These are phyloP conservation scores for Oceanodroma leucorhoa DNA, from an alignment of 2,797 vertebrate genomes.

Conservation along the genomic window DNA sequence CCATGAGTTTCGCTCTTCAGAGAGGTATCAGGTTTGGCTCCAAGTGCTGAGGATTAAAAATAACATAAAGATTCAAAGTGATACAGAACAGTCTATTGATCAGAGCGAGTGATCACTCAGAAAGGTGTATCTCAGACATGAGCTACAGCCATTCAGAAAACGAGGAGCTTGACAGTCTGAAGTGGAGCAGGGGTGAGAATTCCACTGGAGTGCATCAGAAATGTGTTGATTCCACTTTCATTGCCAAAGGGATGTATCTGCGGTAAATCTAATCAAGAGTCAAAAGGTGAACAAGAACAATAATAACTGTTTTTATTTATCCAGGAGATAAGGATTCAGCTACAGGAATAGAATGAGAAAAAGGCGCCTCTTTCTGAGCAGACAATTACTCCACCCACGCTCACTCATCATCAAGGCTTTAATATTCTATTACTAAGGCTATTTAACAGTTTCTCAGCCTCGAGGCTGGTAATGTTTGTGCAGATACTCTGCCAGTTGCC, in stretches of 20 bases:
- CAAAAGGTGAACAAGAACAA: constrained; percentile 56
- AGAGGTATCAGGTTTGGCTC: neutral
- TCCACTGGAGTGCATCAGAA: neutral
- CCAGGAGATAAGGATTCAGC: constrained; percentile 48
- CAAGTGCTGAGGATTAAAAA: neutral
- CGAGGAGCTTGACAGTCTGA: neutral
- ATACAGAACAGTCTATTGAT: neutral
- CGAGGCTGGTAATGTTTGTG: neutral
- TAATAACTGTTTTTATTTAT: constrained; percentile 56
- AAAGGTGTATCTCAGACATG: neutral
- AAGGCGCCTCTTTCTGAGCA: neutral
- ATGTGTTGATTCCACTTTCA: constrained; percentile 20
- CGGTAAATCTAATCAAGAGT: constrained; percentile 52
- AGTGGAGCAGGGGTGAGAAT: neutral
- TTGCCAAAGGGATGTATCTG: constrained; percentile 34
- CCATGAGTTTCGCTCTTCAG: neutral
- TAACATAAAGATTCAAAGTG: neutral
- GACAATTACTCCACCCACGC: constrained; percentile 27
- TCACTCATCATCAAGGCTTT: neutral
- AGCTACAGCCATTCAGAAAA: neutral
- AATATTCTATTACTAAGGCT: constrained; percentile 19
- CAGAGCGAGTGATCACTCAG: neutral
- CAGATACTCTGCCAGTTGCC: constrained; percentile 34
- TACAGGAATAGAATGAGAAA: constrained; percentile 12
- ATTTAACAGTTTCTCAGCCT: constrained; percentile 44